Evolutionary conservation across 1,140 invertebrate genomes (phyloP), one percentile per base, ranked within the genome.

Genomic region (Atta colombica): DNA sequence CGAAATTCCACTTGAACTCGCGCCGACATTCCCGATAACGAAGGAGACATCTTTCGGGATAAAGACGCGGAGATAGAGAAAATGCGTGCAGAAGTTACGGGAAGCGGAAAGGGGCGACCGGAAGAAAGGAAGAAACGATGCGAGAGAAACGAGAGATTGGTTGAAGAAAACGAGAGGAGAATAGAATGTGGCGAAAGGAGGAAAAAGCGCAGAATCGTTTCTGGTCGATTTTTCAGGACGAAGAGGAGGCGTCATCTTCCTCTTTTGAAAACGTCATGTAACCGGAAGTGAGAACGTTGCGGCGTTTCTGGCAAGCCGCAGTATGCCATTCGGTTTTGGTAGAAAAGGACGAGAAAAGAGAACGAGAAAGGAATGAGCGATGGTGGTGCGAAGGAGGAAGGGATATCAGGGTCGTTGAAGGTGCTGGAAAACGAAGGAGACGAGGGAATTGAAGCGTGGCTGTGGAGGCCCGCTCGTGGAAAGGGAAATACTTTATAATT

Each of bases 401-500:
- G 61, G 63, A 80, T 69, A 51, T 63, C 65, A 87, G 49, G 25
- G 31, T 75, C 77, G 45, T n/a, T 60, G 77, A 55, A 35, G 55
- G 65, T 87, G 65, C 55, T 31, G 78, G 75, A 65, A 87, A 84
- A 80, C 81, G 89, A 89, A 88, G 80, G 87, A 86, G 80, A 81
- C 51, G 85, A 71, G 89, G 65, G 72, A 87, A 88, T 90, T 85
- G 86, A 88, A 90, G 88, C 85, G 86, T 85, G 61, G 21, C 58
- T 66, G n/a, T 39, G 85, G 61, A 45, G 77, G 55, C 68, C 2
- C 31, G 21, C 10, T 6, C 45, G 12, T 35, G 69, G 87, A 58
- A 80, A 68, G 82, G 87, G 88, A 92, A 92, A 92, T 92, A 89
- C 91, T 91, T 93, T 91, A 92, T 93, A 93, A 93, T 92, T 93